Base-by-base conservation (phyloP, 2,113 vertebrate species). In the Aphyosemion australe region DNA sequence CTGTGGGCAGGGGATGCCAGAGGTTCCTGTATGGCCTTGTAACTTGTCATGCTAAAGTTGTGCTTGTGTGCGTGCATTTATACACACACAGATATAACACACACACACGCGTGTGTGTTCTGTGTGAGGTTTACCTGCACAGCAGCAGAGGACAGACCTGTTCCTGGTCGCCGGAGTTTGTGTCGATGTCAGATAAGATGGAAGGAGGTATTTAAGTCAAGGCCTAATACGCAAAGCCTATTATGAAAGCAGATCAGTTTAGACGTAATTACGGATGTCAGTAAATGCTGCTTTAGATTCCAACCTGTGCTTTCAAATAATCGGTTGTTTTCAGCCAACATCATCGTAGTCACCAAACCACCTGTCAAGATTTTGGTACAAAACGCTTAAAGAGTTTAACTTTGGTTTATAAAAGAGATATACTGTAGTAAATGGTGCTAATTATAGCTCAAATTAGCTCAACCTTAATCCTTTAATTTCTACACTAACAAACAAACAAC, bases 91-190 rank as follows among this genome's bases (percentile, higher is more conserved):
- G 3, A 26, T n/a, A 15, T 61, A 26, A 2, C 26, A 2, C 26
- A 15, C 61, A 19, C 65, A 10, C 31, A 8, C 45, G n/a, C 19
- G 21, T 49, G 50, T 78, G 53, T 32, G 12, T 6, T 69, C 20
- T 48, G 18, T 8, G 13, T 58, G 72, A 56, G 58, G 61, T 61
- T 78, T 37, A 72, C 73, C 86, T 83, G 82, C 81, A 81, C 43
- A 80, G 88, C 41, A 43, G 73, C 52, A 72, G 68, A 15, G 37
- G 32, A 42, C 41, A 78, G 79, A 71, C 79, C 84, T 68, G 79
- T 19, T 80, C 84, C 76, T 62, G 50, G 61, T 26, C 62, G 6
- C 7, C 19, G 41, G 65, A 54, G 37, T 66, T 56, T 56, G 41
- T 71, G 58, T 67, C 74, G 67, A 63, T 77, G 80, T 84, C 78